Base-by-base conservation (phyloP, 2,888 invertebrate species). In the Cheilosia soror region DNA sequence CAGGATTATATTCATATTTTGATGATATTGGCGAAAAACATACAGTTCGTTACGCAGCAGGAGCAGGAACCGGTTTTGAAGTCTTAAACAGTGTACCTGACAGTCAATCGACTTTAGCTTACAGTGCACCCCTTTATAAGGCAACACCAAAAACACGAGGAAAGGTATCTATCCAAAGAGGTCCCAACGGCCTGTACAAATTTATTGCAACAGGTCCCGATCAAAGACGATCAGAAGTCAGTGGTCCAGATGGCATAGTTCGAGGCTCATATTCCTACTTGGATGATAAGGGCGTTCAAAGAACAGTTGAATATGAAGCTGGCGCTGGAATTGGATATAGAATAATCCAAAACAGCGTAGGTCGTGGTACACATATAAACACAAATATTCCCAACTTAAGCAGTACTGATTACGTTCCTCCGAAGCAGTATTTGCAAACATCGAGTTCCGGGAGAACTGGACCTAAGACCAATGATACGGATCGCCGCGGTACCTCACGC, bases 311-410 rank as follows among this genome's bases (percentile, higher is more conserved):
- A 91, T 96, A 96, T 90, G 96, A 91, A 87, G 96, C 96, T 0
- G 96, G 96, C 0, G 96, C 96, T 0, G 95, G 92, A 85, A 96
- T 96, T 58, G 96, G 96, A 0, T 96, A 96, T 89, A 93, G 96
- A 53, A 95, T 96, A 2, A 93, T 96, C 9, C 95, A 96, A 90
- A 95, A 90, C 85, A 94, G 94, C 76, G 94, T 95, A 89, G 95
- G 96, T 40, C 95, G 95, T 0, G 91, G 91, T 3, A 89, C 92
- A 0, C 92, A 92, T 81, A 88, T 92, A 7, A 90, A 91, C 73
- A 90, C 92, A 2, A 93, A 94, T 2, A 92, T 94, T 44, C 94
- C 94, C 0, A 94, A 94, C 86, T 93, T 93, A 7, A 93, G 94
- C 0, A 55, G 42, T 0, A 63, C 66, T n/a, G 87, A 80, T 2